Base-by-base conservation (phyloP, 1,140 invertebrate genomes). In the Carposina sasakii region DNA sequence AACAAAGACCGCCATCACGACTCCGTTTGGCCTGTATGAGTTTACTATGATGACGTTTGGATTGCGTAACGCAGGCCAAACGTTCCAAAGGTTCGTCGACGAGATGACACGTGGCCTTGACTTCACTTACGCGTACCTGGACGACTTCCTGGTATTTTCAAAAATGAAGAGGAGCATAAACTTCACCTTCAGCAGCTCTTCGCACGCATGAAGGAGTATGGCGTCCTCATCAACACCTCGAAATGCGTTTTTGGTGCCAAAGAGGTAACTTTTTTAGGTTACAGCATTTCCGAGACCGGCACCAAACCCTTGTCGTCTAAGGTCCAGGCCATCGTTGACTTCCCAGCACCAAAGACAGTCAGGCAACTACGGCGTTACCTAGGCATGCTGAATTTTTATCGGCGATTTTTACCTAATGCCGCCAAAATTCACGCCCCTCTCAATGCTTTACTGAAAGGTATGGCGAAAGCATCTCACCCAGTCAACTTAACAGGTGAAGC, bases 61-160 rank as follows among this genome's bases (percentile, higher is more conserved):
- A 83, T 8, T 83, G 88, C 49, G 64, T 85, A 60, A 22, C 62
- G 15, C 51, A 79, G 3, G 45, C 78, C 4, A 46, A 68, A 24
- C 12, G 6, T 28, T 28, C 12, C 31, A 33, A 13, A 33, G 31
- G 31, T 33, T 33, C 13, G 8, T 33, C 70, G 58, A 5, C 54
- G 75, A 3, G 52, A 59, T 15, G 4, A 8, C 15, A 5, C 13
- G 31, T 5, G 31, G 13, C 13, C n/a, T 33, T n/a, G 31, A 33
- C 31, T 77, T 67, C 43, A 28, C 17, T 19, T 65, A 46, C 28
- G 53, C 67, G 0, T 89, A 87, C 52, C 46, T 89, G 1, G 88
- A 89, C 13, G 36, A 39, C 17, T 8, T 39, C 3, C n/a, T 39
- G 6, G n/a, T 39, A 19, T 39, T 19, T 20, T 39, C 36, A 8